phyloP scores from a whole-genome alignment of 2,797 vertebrate genomes.

The Gallinago solitaria region DNA sequence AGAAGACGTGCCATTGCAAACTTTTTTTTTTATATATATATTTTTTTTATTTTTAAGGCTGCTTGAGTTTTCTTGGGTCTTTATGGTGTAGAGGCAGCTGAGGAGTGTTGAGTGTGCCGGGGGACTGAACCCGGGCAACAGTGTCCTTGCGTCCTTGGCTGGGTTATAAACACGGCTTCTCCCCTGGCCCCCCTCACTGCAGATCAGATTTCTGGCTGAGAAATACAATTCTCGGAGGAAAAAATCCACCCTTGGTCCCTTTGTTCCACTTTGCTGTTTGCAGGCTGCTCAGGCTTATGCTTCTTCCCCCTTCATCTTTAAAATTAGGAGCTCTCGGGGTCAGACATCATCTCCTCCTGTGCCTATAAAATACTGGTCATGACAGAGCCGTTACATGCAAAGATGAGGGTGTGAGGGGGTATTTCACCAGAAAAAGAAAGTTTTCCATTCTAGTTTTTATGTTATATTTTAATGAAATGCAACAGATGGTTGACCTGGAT shows the following conservation, averaged over 20 bases:
- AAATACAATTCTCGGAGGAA: neutral
- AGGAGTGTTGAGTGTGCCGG: neutral
- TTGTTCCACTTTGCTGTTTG: neutral
- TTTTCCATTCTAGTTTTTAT: neutral
- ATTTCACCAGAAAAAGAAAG: neutral
- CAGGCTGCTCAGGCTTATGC: neutral
- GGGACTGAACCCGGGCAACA: neutral
- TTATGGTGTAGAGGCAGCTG: neutral
- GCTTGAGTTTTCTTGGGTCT: conserved; percentile 14
- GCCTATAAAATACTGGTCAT: neutral
- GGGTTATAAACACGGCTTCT: neutral
- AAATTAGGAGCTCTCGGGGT: neutral
- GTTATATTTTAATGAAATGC: neutral
- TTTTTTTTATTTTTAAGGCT: neutral
- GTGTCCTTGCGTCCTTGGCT: neutral
- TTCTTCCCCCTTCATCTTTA: neutral
- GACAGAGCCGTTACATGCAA: neutral
- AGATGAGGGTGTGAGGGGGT: fast-evolving
- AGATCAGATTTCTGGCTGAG: conserved; percentile 18
- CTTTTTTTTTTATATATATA: neutral
- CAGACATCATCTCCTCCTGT: neutral
- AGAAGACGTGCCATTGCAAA: conserved; percentile 44
- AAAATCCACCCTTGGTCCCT: neutral
- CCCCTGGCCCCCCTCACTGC: neutral
- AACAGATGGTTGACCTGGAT: neutral